Conservation (phyloP, 2,888 invertebrate species). For the Xestobium rufovillosum region DNA sequence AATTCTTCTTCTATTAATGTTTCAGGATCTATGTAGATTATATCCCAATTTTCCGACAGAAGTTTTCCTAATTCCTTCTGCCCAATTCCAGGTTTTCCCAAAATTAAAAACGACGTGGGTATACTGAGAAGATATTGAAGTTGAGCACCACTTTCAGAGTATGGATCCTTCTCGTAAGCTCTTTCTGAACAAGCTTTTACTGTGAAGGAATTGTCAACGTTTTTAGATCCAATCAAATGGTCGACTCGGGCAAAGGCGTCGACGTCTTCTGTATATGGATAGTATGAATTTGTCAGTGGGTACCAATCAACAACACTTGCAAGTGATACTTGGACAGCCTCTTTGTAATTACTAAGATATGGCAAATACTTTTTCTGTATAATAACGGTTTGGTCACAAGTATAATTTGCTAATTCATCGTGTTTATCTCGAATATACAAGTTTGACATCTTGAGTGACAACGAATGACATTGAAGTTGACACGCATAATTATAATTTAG, state of each 20-base stretch:
- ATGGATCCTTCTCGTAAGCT: slow-evolving; percentile 33
- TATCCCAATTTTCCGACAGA: slow-evolving; percentile 50
- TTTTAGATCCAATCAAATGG: slow-evolving; percentile 27
- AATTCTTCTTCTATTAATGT: slow-evolving; percentile 52
- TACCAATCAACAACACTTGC: slow-evolving; percentile 29
- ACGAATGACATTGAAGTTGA: slow-evolving; percentile 8
- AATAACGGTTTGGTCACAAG: slow-evolving; percentile 32
- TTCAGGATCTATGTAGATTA: slow-evolving; percentile 52
- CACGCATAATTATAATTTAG: no score
- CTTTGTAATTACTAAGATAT: slow-evolving; percentile 24
- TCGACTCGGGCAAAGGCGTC: slow-evolving; percentile 40
- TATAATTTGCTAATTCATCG: background rate
- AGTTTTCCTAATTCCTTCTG: slow-evolving; percentile 48
- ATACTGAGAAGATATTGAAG: slow-evolving; percentile 44
- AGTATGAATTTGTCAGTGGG: slow-evolving; percentile 41
- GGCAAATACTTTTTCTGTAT: slow-evolving; percentile 29
- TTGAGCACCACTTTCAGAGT: slow-evolving; percentile 50
- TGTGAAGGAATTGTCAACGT: slow-evolving; percentile 10
- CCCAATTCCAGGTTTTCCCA: slow-evolving; percentile 53
- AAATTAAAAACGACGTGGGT: slow-evolving; percentile 52
- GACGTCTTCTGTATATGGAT: slow-evolving; percentile 41
- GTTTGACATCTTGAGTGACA: slow-evolving; percentile 6
- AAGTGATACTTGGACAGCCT: slow-evolving; percentile 13
- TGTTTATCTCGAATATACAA: slow-evolving; percentile 1
- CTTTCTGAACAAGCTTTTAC: slow-evolving; percentile 3